Evolutionary conservation across 2,113 vertebrate genomes (phyloP).

Genomic region (rat (Rattus norvegicus)): DNA sequence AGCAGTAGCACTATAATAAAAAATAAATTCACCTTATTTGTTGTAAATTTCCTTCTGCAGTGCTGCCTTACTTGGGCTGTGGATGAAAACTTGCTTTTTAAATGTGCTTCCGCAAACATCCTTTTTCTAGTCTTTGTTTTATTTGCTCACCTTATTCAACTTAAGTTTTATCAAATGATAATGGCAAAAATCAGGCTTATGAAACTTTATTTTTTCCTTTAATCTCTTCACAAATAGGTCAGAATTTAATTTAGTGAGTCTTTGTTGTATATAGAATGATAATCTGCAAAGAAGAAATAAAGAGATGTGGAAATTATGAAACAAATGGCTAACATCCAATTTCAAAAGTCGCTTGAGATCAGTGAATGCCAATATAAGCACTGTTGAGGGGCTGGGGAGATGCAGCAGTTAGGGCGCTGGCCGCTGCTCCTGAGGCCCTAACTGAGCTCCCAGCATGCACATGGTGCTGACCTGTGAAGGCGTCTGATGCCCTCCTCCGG

Average conservation of each 20-base stretch:
- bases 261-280: neutral
- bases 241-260: neutral
- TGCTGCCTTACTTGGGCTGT: neutral
- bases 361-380: neutral
- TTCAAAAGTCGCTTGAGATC: constrained; percentile 33
- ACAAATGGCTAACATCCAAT: neutral
- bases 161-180: constrained; percentile 44
- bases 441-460: too few relatives aligned
- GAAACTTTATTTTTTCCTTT: constrained; percentile 10
- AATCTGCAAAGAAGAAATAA: neutral
- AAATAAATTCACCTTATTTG: neutral
- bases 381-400: neutral
- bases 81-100: neutral
- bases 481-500: too few relatives aligned
- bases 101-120: neutral
- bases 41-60: neutral
- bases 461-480: too few relatives aligned
- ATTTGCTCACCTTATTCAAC: neutral
- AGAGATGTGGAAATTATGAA: constrained; percentile 24
- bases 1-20: neutral
- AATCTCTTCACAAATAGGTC: constrained; percentile 39
- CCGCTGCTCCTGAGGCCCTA: too few relatives aligned
- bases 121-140: neutral
- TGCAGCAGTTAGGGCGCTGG: too few relatives aligned
- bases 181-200: neutral